phyloP scores from a whole-genome alignment of 2,113 vertebrate genomes.

The Gasterosteus aculeatus region DNA sequence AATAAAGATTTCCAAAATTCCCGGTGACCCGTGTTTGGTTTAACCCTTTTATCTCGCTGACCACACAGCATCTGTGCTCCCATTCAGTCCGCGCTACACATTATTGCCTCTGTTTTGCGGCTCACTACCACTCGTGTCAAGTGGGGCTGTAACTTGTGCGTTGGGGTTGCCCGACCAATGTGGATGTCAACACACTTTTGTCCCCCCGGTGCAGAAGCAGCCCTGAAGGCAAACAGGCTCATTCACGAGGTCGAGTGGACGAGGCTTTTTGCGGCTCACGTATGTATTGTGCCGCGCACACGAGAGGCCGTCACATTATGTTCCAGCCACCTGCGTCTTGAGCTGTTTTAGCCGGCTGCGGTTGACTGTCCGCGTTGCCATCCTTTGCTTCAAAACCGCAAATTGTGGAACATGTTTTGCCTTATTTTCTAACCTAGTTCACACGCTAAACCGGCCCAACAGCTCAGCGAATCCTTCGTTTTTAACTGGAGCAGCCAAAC shows the following conservation, averaged over 20 bases:
- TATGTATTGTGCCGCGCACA: slow-evolving; percentile 38
- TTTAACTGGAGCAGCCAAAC: slow-evolving; percentile 31
- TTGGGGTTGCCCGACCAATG: slow-evolving; percentile 50
- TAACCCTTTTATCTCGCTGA: slow-evolving; percentile 14
- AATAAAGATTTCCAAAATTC: not conserved
- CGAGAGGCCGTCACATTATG: slow-evolving; percentile 4
- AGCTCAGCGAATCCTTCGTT: slow-evolving; percentile 23
- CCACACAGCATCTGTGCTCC: slow-evolving; percentile 1
- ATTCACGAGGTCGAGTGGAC: slow-evolving; percentile 67
- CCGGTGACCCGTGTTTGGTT: not conserved
- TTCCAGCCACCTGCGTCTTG: slow-evolving; percentile 24
- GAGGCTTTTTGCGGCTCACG: slow-evolving; percentile 57
- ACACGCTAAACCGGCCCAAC: slow-evolving; percentile 27
- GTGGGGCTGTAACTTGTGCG: slow-evolving; percentile 67
- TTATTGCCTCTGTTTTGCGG: slow-evolving; percentile 30
- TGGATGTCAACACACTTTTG: slow-evolving; percentile 64
- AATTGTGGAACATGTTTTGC: not conserved
- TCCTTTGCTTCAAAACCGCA: not conserved
- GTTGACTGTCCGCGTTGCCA: not conserved
- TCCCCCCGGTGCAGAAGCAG: slow-evolving; percentile 51
- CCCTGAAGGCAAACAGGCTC: slow-evolving; percentile 70
- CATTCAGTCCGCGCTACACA: not conserved
- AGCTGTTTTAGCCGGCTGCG: not conserved
- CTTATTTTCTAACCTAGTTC: slow-evolving; percentile 12
- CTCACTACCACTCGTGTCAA: slow-evolving; percentile 66